Base-by-base conservation (phyloP, 1,140 invertebrate genomes). In the Polyergus mexicanus region DNA sequence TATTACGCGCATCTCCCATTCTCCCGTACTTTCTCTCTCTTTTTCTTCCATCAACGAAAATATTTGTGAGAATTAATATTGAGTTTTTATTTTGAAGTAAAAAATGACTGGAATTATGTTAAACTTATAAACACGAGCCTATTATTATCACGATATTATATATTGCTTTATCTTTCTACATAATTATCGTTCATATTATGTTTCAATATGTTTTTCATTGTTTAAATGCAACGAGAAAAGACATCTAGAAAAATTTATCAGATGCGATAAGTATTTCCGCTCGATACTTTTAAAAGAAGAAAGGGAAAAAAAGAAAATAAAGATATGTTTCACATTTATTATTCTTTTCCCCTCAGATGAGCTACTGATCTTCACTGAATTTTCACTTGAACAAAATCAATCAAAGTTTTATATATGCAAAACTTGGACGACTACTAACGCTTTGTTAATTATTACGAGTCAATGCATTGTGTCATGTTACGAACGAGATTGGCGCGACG, bases 391-490 rank as follows among this genome's bases (percentile, higher is more conserved):
- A 32, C 51, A 47, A 71, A 75, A 35, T 58, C 51, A 71, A 69
- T 65, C 38, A 47, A 35, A 66, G 19, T 22, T 28, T 72, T 60
- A 58, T 6, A 28, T 25, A 69, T 47, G 62, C 16, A 28, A 22
- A 11, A 47, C 1, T 47, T 58, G 25, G 56, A 75, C 54, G 69
- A 51, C n/a, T 44, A 62, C 77, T 74, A 51, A 84, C 54, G 51
- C 44, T 74, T 74, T 80, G 62, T 89, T 90, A 90, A 89, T 90
- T 89, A 90, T 87, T 62, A 76, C 51, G 38, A 10, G 51, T 38
- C n/a, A 35, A 83, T 83, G 6, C 41, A 62, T 38, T n/a, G 13
- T 60, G 68, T 83, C 78, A 62, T 35, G 78, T 56, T 19, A 38
- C 65, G n/a, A 80, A 69, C 63, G 63, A 86, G 84, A 62, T 62